Evolutionary conservation across 2,113 vertebrate genomes (phyloP).

Genomic region (Seriola dumerili): DNA sequence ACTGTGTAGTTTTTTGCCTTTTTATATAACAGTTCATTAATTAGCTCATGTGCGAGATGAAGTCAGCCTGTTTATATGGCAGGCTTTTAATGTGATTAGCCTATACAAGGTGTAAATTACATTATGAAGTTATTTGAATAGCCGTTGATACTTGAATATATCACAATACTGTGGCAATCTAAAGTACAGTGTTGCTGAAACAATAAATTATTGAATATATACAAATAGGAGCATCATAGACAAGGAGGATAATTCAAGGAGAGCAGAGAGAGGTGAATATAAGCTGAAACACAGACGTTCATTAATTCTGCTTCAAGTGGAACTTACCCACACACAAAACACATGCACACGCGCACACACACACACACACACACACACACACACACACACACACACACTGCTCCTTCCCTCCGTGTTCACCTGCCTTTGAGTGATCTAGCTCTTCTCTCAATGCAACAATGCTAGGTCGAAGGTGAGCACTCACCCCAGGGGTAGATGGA

Average conservation of each 20-base stretch:
- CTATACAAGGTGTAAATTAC: slow-evolving; percentile 36
- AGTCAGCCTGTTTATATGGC: slow-evolving; percentile 24
- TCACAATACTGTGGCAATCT: slow-evolving; percentile 43
- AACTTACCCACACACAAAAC: slow-evolving; percentile 32
- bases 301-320: slow-evolving; percentile 54
- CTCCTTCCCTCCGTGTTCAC: slow-evolving; percentile 64
- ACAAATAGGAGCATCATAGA: slow-evolving; percentile 3
- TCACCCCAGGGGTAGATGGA: slow-evolving; percentile 69
- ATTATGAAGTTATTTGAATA: slow-evolving; percentile 52
- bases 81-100: slow-evolving; percentile 44
- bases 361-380: slow-evolving; percentile 26
- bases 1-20: neutral
- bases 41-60: slow-evolving; percentile 35
- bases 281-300: slow-evolving; percentile 37
- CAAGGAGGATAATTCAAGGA: slow-evolving; percentile 16
- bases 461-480: slow-evolving; percentile 72
- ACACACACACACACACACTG: slow-evolving; percentile 13
- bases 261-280: slow-evolving; percentile 1
- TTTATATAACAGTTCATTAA: slow-evolving; percentile 21
- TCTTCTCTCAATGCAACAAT: slow-evolving; percentile 63
- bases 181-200: slow-evolving; percentile 30
- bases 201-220: slow-evolving; percentile 2
- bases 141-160: slow-evolving; percentile 71
- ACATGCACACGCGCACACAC: slow-evolving; percentile 19
- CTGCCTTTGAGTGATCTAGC: slow-evolving; percentile 68